These are phyloP conservation scores for Cryptocheilus praepositus DNA, from an alignment of 2,888 invertebrate genomes.

Conservation along the genomic window DNA sequence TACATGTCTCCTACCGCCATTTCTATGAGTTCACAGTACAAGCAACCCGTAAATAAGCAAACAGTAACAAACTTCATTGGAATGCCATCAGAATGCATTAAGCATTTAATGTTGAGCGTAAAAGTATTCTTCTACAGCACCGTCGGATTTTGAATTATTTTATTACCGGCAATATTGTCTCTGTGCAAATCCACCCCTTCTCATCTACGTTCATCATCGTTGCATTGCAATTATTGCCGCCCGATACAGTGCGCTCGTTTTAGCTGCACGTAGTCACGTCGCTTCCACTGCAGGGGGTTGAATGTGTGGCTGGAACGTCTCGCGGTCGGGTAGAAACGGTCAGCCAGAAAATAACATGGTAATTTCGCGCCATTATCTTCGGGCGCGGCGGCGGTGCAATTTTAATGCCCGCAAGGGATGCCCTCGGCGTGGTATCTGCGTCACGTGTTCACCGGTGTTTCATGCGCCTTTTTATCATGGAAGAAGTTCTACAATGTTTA, in stretches of 20 bases:
- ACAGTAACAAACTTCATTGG: too few relatives aligned
- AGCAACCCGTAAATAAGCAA: too few relatives aligned
- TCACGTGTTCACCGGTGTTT: too few relatives aligned
- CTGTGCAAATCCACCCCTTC: not conserved
- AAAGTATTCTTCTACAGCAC: too few relatives aligned
- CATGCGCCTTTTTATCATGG: too few relatives aligned
- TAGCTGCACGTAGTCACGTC: conserved; percentile 2
- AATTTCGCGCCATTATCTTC: conserved; percentile 32
- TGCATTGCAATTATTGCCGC: too few relatives aligned
- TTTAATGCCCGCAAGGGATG: conserved; percentile 22
- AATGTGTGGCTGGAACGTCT: not conserved
- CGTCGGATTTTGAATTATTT: not conserved
- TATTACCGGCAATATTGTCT: not conserved
- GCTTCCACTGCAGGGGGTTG: not conserved
- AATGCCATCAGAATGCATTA: too few relatives aligned
- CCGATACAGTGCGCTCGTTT: not conserved
- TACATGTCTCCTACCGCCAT: too few relatives aligned
- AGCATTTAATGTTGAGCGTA: not conserved
- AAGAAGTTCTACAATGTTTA: too few relatives aligned
- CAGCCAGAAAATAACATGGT: conserved; percentile 30
- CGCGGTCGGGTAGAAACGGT: conserved; percentile 13
- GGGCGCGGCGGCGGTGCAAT: conserved; percentile 10
- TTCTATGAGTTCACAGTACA: too few relatives aligned
- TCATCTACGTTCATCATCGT: too few relatives aligned
- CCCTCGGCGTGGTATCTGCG: not conserved